Evolutionary conservation across 2,888 invertebrate species (phyloP).

Genomic region (Caenorhabditis macrosperma): DNA sequence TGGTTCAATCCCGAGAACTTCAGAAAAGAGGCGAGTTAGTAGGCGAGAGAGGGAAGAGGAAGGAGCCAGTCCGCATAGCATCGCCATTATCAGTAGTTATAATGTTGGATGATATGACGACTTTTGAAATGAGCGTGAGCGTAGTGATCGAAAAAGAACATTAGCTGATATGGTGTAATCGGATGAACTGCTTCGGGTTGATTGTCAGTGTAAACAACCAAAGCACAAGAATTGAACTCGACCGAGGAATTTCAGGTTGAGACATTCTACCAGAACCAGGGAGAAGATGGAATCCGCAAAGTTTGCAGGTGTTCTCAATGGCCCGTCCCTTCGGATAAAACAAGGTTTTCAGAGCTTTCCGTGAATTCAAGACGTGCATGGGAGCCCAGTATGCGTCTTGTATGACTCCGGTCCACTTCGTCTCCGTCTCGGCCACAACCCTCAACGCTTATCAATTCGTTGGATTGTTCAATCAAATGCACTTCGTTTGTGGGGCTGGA

Average conservation of each 20-base stretch:
- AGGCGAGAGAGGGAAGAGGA: neutral
- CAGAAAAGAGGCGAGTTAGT: conserved; percentile 55
- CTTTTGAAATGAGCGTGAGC: conserved; percentile 25
- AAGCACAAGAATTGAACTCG: conserved; percentile 4
- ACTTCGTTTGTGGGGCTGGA: conserved; percentile 74
- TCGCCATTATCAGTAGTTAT: conserved; percentile 11
- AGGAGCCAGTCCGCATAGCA: neutral
- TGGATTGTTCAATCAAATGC: conserved; percentile 72
- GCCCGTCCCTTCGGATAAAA: neutral
- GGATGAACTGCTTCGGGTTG: conserved; percentile 28
- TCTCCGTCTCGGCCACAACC: conserved; percentile 50
- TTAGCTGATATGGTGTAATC: conserved; percentile 32
- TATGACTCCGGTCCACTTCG: conserved; percentile 64
- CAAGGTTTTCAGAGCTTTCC: conserved; percentile 65
- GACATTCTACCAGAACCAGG: conserved; percentile 61
- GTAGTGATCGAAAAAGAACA: conserved; percentile 17
- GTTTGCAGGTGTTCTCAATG: conserved; percentile 63
- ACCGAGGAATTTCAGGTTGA: conserved; percentile 63
- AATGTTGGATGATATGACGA: conserved; percentile 33
- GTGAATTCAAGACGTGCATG: conserved; percentile 70
- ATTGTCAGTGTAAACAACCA: neutral
- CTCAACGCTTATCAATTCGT: conserved; percentile 68
- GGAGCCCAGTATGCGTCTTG: conserved; percentile 61
- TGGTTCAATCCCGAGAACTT: conserved; percentile 62
- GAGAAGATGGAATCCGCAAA: conserved; percentile 59